Base-by-base conservation (phyloP, 2,888 invertebrate species). In the Acronicta psi region DNA sequence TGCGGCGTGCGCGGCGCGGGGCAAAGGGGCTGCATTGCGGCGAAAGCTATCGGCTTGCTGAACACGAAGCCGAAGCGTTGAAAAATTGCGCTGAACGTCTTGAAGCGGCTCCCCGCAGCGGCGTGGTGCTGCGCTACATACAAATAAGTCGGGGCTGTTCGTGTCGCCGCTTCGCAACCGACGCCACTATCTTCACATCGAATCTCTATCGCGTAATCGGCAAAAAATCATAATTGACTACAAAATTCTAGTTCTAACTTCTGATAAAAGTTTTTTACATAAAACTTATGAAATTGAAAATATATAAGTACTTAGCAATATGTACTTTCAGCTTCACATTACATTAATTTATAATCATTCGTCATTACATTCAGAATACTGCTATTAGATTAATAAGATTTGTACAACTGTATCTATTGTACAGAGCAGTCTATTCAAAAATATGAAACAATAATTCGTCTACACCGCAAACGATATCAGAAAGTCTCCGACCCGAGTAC, bases 1-100 rank as follows among this genome's bases (percentile, higher is more conserved):
- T 88, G 90, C 77, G 83, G 81, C 76, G 66, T 66, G 76, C 60
- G 64, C 50, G 75, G 75, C 66, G 70, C 34, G 60, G 63, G 68
- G 65, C 23, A 65, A 65, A 59, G 67, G 60, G 59, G 73, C 64
- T 84, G 83, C 86, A 83, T 82, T 87, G 87, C 84, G 83, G 78
- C 77, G 80, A 51, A 77, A 67, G 80, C 74, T 80, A 89, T 91
- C 87, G 82, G 88, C 85, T 89, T 88, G 84, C 88, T 78, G 83
- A 92, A 90, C 92, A 91, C 91, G 91, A 77, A 88, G 80, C 74
- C 87, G 89, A 90, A 89, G 80, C 87, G 88, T 86, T 93, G 91
- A 93, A 93, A 93, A 93, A 93, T 93, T 92, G 90, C 90, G 84
- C 86, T 80, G 87, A 92, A 85, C 88, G 91, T 91, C 91, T 92